Base-by-base conservation (phyloP, 2,888 invertebrate species). In the Penaeus monodon region DNA sequence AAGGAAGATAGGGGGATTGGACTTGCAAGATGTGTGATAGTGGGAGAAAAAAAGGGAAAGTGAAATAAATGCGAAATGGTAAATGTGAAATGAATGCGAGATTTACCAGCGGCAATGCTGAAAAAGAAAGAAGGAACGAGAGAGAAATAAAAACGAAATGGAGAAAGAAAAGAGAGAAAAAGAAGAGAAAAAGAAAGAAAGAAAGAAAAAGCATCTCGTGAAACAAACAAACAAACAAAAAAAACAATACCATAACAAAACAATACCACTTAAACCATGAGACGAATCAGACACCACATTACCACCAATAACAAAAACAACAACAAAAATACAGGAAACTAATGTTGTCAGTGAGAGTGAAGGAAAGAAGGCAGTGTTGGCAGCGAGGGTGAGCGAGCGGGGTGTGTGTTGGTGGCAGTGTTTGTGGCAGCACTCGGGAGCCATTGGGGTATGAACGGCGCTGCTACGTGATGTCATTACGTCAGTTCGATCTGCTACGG, bases 391-490 rank as follows among this genome's bases (percentile, higher is more conserved):
- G 64, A 38, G 29, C 24, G 78, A 63, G 27, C 27, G 64, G 27
- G 27, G 63, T n/a, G 78, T 78, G 27, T 24, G 33, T 57, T 57
- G 57, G 57, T 57, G 57, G 57, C 57, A 57, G 57, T 57, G 57
- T 57, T 57, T 57, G 57, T 49, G 73, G 63, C 44, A 49, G 73
- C 79, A 85, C 74, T 85, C 78, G 57, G 85, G 68, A 77, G 27
- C 70, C 83, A 87, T 63, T 88, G 65, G 85, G 74, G 84, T 73
- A 85, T 85, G 85, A 85, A 85, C 85, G 85, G 64, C 64, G 81
- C 66, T 12, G 38, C 65, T 81, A 88, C 88, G 88, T 88, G 88
- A 88, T 82, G 85, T 85, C 85, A 88, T 88, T 88, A 88, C 79
- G 66, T 74, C 27, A 44, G 85, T 81, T 85, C 77, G 81, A 81